Conservation (phyloP, 2,113 vertebrate species). For the Tetrao urogallus region DNA sequence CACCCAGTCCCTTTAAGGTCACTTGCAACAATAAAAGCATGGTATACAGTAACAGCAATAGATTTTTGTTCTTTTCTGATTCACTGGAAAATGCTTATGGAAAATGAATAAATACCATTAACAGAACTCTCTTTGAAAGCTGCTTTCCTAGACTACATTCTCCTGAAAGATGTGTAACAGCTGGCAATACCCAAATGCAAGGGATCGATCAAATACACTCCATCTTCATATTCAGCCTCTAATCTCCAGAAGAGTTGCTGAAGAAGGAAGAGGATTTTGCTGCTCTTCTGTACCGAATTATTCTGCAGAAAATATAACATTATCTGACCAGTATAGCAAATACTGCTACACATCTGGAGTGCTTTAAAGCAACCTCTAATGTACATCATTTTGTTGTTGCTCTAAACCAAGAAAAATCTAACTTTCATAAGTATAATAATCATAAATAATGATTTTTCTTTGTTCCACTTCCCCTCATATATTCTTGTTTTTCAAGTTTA, state of each 20-base stretch:
- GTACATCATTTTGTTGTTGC: neutral
- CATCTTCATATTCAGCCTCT: neutral
- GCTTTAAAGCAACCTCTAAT: neutral
- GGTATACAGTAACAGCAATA: neutral
- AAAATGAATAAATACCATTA: neutral
- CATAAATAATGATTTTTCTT: neutral
- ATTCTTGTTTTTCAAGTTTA: neutral
- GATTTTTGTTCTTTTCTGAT: neutral
- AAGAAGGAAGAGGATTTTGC: neutral
- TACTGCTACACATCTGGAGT: neutral
- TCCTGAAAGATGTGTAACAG: neutral
- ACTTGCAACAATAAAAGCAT: neutral
- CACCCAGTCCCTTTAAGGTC: neutral
- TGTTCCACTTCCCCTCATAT: neutral
- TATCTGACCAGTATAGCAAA: neutral
- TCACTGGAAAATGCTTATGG: neutral
- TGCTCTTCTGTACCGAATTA: neutral
- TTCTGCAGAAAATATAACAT: neutral
- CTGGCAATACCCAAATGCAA: neutral
- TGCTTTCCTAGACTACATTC: neutral
- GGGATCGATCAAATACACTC: neutral
- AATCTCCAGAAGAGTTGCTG: neutral
- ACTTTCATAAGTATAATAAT: neutral
- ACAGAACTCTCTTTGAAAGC: neutral
- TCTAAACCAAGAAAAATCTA: neutral